Base-by-base conservation (phyloP, 2,113 vertebrate genomes). In the Peromyscus leucopus region DNA sequence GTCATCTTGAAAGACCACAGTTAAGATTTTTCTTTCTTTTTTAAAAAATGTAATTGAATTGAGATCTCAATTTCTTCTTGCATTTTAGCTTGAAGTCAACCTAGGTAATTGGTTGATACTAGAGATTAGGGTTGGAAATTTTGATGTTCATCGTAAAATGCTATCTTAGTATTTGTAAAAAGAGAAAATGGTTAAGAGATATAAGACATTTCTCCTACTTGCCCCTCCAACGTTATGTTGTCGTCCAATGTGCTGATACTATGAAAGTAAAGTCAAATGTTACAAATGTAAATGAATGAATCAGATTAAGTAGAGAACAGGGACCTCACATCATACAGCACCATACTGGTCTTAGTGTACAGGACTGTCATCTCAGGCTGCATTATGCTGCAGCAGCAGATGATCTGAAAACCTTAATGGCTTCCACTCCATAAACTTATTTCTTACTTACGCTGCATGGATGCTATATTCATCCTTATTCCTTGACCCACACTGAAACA, bases 41-140 rank as follows among this genome's bases (percentile, higher is more conserved):
- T 72, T 87, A 1, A 90, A 51, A 51, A 61, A 55, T 15, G 46
- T 51, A 11, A 94, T 39, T 71, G 36, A 85, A 72, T 85, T 84
- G 48, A 96, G 74, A 90, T 55, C 36, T 12, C 92, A 96, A 97
- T 92, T 79, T 93, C 91, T 87, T 48, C 42, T 85, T 92, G 48
- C 42, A 80, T 90, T 90, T 96, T 85, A 85, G 1, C 42, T 96
- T 80, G 42, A 85, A 7, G 16, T 80, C 59, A 92, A 82, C n/a
- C 67, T 36, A 93, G 39, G 48, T 55, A 93, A 95, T 90, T 16
- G 57, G 57, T 74, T 92, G 51, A 92, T 87, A 11, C 11, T 88
- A 16, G 67, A 97, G 21, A 71, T 59, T 65, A 85, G 51, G 92
- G 63, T 26, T 94, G 24, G 65, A 92, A 82, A 71, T 79, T 89